phyloP scores from a whole-genome alignment of 1,140 invertebrate genomes.

The Bombus haemorrhoidalis region DNA sequence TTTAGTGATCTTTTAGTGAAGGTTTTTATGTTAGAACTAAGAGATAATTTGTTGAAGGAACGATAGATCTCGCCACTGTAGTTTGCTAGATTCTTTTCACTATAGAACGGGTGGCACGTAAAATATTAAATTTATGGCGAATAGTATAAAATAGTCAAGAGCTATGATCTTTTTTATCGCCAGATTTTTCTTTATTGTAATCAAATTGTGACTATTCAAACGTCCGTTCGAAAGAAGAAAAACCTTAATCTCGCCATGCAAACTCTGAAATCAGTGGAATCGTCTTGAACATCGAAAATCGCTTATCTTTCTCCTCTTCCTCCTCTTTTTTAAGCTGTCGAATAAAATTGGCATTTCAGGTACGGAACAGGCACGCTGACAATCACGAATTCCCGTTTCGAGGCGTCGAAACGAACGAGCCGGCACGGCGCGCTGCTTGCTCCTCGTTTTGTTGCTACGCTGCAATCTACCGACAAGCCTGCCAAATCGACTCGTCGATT shows the following conservation, averaged over 20 bases:
- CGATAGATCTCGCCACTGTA: no score
- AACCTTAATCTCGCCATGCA: no score
- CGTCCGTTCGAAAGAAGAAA: neutral
- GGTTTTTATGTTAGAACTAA: no score
- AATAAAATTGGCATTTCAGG: slow-evolving; percentile 39
- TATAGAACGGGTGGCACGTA: no score
- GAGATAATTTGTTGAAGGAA: no score
- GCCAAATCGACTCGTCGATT: slow-evolving; percentile 55
- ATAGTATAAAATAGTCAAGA: no score
- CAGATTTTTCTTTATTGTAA: no score
- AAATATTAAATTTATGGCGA: no score
- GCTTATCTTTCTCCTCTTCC: neutral
- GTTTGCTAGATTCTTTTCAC: no score
- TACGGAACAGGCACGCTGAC: slow-evolving; percentile 19
- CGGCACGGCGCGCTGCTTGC: neutral
- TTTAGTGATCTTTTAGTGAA: no score
- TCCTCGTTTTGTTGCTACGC: slow-evolving; percentile 31
- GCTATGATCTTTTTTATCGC: no score
- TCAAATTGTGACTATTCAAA: no score
- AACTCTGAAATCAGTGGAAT: neutral
- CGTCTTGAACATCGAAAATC: neutral
- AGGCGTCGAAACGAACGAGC: slow-evolving; percentile 32
- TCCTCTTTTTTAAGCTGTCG: neutral
- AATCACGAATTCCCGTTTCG: slow-evolving; percentile 46
- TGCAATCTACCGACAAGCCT: slow-evolving; percentile 41